Conservation (phyloP, 37 sponge, comb jelly and placozoan genomes). For the Sycon ciliatum region DNA sequence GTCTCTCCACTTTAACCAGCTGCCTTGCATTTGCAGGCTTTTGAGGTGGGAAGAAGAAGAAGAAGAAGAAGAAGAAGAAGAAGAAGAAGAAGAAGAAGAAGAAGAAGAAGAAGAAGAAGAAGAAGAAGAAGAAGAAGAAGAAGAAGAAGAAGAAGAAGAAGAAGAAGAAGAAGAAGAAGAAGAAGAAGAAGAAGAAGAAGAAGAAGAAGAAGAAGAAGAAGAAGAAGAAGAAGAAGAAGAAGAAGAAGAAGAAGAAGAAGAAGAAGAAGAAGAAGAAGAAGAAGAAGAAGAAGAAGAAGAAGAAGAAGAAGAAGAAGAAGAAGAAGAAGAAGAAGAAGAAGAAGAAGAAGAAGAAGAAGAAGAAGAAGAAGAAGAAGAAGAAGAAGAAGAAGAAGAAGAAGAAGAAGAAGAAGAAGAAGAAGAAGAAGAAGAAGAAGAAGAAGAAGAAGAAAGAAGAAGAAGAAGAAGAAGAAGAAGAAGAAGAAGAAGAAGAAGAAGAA, state of each 20-base stretch:
- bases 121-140: slow-evolving; percentile 2
- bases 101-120: slow-evolving; percentile 8
- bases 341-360: slow-evolving; percentile 8
- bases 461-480: slow-evolving; percentile 8
- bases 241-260: slow-evolving; percentile 8
- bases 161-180: slow-evolving; percentile 8
- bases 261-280: slow-evolving; percentile 2
- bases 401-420: slow-evolving; percentile 8
- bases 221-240: slow-evolving; percentile 2
- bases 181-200: slow-evolving; percentile 8
- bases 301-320: slow-evolving; percentile 8
- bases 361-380: not conserved
- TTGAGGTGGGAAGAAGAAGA: not conserved
- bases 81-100: slow-evolving; percentile 6
- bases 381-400: slow-evolving; percentile 6
- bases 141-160: slow-evolving; percentile 6
- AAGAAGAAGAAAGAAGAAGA: slow-evolving; percentile 2
- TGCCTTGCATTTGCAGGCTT: no score
- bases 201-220: slow-evolving; percentile 6
- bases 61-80: slow-evolving; percentile 8
- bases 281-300: not conserved
- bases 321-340: slow-evolving; percentile 6
- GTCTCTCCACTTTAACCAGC: no score
- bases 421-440: slow-evolving; percentile 8
- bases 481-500: slow-evolving; percentile 6